Percentiles rank a stretch among this genome's conserved stretches.
Evolutionary conservation across 2,113 vertebrate species (phyloP).

Genomic region (Pampusana beccarii): DNA sequence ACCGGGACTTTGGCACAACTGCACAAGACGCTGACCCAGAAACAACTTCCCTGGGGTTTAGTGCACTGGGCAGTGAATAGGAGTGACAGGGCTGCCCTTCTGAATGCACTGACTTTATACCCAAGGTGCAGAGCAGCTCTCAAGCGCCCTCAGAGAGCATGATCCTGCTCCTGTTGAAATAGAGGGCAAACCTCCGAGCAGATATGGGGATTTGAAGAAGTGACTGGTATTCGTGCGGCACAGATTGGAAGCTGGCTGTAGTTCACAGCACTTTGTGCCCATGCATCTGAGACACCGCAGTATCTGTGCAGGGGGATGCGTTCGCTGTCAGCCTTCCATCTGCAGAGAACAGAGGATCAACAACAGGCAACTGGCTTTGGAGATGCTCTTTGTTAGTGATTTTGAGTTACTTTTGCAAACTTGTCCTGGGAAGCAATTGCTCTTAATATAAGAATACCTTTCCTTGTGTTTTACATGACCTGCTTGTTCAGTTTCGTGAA

Average conservation of each 20-base stretch:
- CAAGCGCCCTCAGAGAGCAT: not conserved
- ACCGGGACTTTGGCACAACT: not conserved
- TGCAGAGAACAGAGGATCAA: not conserved
- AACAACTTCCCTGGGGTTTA: conserved; percentile 41
- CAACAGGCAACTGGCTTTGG: not conserved
- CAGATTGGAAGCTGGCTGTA: not conserved
- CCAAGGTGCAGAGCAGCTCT: not conserved
- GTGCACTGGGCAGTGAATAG: not conserved
- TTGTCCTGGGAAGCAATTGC: not conserved
- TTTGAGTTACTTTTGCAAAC: not conserved
- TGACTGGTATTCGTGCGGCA: not conserved
- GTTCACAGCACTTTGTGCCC: not conserved
- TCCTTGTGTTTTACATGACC: not conserved
- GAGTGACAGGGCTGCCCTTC: not conserved
- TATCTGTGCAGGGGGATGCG: accelerated
- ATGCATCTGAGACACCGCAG: not conserved
- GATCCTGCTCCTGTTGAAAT: not conserved
- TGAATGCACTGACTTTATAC: not conserved
- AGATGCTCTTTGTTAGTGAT: not conserved
- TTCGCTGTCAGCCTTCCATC: not conserved
- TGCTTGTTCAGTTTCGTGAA: not conserved
- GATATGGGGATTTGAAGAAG: not conserved
- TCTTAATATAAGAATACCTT: not conserved
- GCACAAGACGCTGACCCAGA: conserved; percentile 30
- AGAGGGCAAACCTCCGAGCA: not conserved